Evolutionary conservation across 2,113 vertebrate species (phyloP).

Genomic region (Brachirus orientalis): DNA sequence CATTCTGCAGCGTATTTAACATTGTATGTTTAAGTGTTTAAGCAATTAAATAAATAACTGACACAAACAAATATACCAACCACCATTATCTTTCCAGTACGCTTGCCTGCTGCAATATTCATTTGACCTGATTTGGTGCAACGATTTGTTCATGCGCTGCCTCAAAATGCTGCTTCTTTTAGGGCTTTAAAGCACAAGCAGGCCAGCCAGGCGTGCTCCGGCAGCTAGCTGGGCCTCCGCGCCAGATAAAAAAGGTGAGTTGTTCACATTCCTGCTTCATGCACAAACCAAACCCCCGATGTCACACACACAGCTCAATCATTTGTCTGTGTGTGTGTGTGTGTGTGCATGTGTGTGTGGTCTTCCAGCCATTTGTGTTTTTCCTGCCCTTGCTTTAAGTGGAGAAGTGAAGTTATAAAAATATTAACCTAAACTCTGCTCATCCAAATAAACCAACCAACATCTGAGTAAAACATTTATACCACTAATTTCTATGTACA

Average conservation of each 20-base stretch:
- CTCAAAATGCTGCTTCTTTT: constrained; percentile 32
- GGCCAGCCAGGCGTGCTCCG: constrained; percentile 71
- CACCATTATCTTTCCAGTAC: not conserved
- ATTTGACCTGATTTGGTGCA: constrained; percentile 13
- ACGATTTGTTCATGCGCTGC: constrained; percentile 24
- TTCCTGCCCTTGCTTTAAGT: constrained; percentile 20
- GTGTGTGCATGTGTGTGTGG: constrained; percentile 43
- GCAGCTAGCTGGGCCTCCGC: constrained; percentile 72
- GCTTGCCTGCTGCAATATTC: constrained; percentile 20
- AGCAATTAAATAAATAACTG: not conserved
- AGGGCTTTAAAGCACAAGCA: constrained; percentile 49
- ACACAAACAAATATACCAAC: constrained; percentile 5
- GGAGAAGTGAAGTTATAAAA: constrained; percentile 21
- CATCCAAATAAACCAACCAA: constrained; percentile 5
- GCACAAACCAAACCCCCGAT: constrained; percentile 79
- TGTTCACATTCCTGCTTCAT: constrained; percentile 83
- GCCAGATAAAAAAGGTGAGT: constrained; percentile 77
- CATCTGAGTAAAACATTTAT: not conserved
- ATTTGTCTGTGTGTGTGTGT: constrained; percentile 40
- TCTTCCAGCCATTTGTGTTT: constrained; percentile 40
- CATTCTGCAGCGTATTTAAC: no score
- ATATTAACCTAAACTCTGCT: not conserved
- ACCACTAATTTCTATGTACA: not conserved
- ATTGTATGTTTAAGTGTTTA: not conserved
- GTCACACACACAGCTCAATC: constrained; percentile 49